Evolutionary conservation across 2,888 invertebrate species (phyloP), one percentile per base, ranked within the genome.

Genomic region (Helicoverpa assulta): DNA sequence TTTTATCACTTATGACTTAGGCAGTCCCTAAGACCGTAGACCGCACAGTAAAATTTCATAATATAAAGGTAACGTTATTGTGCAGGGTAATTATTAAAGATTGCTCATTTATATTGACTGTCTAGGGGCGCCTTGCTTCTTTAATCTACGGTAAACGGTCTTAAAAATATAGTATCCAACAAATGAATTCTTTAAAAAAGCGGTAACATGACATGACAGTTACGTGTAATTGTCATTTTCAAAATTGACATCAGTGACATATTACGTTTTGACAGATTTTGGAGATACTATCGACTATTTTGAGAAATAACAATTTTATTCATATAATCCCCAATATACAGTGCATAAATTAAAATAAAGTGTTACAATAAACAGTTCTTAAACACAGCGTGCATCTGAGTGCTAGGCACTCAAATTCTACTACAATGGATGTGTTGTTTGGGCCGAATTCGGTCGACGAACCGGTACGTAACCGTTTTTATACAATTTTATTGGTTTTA

Each of bases 401-500:
- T 56, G n/a, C 16, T 33, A 53, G 18, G 3, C 10, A 60, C 33
- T 56, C 8, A 14, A 16, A 53, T 50, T 62, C 19, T 26, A 12
- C 43, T 51, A 56, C 56, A 47, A 95, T 95, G 95, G 94, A 95
- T 72, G 88, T 93, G 55, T 89, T 92, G 66, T 92, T 88, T 70
- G 93, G 93, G 29, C 96, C 96, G 40, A 93, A 95, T 87, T 91
- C 96, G 26, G 84, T 94, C 16, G 96, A 96, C 76, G 95, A 96
- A 84, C 95, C 96, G 94, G 96, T 96, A 92, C 86, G 93, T 93
- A 84, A 55, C 53, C 56, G 54, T 51, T 57, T 79, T 67, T 40
- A 69, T 66, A 65, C 52, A 68, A 61, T 57, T 75, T 26, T 26
- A 67, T 19, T 47, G 50, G 14, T 26, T 7, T 1, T 47, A 63